A percentile compares a stretch with the other conserved stretches of the same genome.
These are phyloP conservation scores for Alauda arvensis DNA, from an alignment of 2,797 vertebrate genomes.

Conservation along the genomic window DNA sequence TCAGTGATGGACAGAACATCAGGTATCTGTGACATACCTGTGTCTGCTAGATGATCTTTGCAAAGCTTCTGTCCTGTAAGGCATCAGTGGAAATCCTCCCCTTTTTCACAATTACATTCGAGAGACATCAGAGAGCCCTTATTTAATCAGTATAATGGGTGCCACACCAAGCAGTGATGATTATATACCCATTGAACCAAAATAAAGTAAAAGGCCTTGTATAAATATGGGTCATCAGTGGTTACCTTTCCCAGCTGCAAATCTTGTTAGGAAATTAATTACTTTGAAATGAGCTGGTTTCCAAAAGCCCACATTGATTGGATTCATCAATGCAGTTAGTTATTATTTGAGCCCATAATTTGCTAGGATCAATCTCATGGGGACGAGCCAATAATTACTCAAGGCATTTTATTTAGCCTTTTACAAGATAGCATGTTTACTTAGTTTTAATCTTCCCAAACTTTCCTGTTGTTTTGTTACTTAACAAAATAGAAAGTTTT, in stretches of 20 bases:
- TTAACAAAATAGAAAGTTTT: not conserved
- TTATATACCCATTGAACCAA: not conserved
- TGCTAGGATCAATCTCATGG: not conserved
- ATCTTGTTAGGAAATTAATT: conserved; percentile 29
- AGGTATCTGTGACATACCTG: not conserved
- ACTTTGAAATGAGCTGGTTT: not conserved
- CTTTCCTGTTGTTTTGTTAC: not conserved
- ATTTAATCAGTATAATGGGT: not conserved
- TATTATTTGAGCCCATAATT: conserved; percentile 13
- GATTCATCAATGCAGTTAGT: not conserved
- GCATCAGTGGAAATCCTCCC: not conserved
- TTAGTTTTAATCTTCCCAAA: not conserved
- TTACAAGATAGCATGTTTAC: not conserved
- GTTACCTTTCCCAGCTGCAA: not conserved
- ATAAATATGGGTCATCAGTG: not conserved
- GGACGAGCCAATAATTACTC: not conserved
- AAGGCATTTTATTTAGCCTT: not conserved
- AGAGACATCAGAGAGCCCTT: not conserved
- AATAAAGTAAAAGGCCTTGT: not conserved
- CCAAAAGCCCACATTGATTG: not conserved
- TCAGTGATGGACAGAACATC: not conserved
- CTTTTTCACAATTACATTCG: not conserved
- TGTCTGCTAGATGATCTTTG: not conserved
- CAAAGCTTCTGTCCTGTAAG: not conserved
- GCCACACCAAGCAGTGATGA: not conserved